A percentile compares a stretch with the other conserved stretches of the same genome.
phyloP scores from a whole-genome alignment of 2,113 vertebrate genomes.

The Murina feae region DNA sequence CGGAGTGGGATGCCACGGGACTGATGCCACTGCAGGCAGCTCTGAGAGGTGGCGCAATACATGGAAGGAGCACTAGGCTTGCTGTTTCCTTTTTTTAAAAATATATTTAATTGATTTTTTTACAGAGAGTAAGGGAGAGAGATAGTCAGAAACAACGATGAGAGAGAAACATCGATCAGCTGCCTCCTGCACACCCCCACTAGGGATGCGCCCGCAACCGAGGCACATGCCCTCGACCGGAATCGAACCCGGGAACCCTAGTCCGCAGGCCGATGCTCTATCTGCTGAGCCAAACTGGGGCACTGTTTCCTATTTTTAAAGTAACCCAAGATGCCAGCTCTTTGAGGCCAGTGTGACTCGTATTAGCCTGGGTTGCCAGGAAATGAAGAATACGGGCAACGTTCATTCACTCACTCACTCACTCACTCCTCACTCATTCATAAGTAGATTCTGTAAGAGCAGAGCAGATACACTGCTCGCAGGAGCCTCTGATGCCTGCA shows the following conservation, averaged over 20 bases:
- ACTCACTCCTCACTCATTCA: too few relatives aligned
- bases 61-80: background rate
- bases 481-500: background rate
- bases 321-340: background rate
- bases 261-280: too few relatives aligned
- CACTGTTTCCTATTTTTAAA: slow-evolving; percentile 7
- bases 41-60: slow-evolving; percentile 15
- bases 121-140: too few relatives aligned
- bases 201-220: too few relatives aligned
- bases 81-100: slow-evolving; percentile 22
- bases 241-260: too few relatives aligned
- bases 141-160: too few relatives aligned
- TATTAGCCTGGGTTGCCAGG: background rate
- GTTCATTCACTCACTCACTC: background rate
- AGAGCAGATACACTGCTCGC: background rate
- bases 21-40: background rate
- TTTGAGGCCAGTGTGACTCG: background rate
- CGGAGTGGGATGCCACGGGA: slow-evolving; percentile 1
- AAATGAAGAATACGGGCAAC: background rate
- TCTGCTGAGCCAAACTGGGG: too few relatives aligned
- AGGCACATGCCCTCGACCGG: too few relatives aligned
- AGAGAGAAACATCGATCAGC: too few relatives aligned
- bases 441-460: background rate
- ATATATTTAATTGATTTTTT: too few relatives aligned
- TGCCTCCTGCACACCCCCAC: too few relatives aligned